A percentile compares a stretch with the other conserved stretches of the same genome.
Conservation (phyloP, 2,797 vertebrate genomes). For the Poecilia wingei region DNA sequence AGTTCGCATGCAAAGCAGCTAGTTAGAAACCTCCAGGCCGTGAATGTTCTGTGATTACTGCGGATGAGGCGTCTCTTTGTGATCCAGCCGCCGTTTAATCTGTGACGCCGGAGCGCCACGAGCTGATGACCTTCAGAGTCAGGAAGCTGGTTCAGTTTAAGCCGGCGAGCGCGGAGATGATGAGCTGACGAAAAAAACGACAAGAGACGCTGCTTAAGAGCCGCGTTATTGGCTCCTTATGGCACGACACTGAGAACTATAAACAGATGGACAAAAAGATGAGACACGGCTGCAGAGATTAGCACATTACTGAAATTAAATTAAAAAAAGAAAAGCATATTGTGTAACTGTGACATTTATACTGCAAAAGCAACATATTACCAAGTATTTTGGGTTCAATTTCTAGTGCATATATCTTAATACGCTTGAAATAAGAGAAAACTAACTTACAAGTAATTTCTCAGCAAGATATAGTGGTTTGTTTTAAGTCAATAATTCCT, state of each 20-base stretch:
- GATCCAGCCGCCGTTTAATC: slow-evolving; percentile 4
- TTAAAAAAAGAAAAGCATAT: slow-evolving; percentile 41
- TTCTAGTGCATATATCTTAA: no score
- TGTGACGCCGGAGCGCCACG: slow-evolving; percentile 2
- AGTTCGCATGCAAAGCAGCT: slow-evolving; percentile 54
- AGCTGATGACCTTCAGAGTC: slow-evolving; percentile 18
- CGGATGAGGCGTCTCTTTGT: slow-evolving; percentile 1
- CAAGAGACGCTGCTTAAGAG: background rate
- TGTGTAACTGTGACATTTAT: slow-evolving; percentile 32
- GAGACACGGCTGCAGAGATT: slow-evolving; percentile 40
- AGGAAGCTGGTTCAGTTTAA: slow-evolving; percentile 17
- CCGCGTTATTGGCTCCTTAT: background rate
- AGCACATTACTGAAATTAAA: slow-evolving; percentile 55
- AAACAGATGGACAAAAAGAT: slow-evolving; percentile 28
- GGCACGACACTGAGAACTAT: background rate
- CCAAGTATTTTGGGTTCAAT: no score
- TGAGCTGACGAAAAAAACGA: background rate
- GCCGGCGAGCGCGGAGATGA: background rate
- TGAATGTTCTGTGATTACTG: background rate
- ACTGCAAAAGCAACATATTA: no score
- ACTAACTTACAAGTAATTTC: no score
- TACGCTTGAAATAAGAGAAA: no score
- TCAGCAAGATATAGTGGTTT: no score
- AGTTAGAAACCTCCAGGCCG: background rate
- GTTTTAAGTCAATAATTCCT: no score